phyloP scores from a whole-genome alignment of 2,888 invertebrate species.

The Pheosia tremula region DNA sequence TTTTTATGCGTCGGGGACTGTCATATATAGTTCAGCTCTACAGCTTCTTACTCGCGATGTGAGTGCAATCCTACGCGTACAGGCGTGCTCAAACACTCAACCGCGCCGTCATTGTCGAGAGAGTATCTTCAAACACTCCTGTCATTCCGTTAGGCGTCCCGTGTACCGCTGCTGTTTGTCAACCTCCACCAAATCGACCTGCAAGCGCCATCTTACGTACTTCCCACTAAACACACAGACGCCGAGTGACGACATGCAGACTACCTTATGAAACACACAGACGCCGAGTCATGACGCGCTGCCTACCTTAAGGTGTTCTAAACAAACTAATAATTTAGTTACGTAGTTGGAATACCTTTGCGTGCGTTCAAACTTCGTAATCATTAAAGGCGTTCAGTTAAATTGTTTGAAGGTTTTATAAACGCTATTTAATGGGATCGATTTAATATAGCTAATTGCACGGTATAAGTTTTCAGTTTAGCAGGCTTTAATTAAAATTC shows the following conservation, averaged over 20 bases:
- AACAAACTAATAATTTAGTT: slow-evolving; percentile 36
- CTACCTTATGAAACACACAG: slow-evolving; percentile 21
- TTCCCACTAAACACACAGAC: slow-evolving; percentile 36
- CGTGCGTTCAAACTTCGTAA: slow-evolving; percentile 40
- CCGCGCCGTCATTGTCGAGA: slow-evolving; percentile 56
- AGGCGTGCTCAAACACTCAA: slow-evolving; percentile 55
- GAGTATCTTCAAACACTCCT: slow-evolving; percentile 66
- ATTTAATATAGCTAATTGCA: slow-evolving; percentile 16
- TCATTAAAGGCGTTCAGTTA: slow-evolving; percentile 54
- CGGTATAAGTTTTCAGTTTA: not conserved
- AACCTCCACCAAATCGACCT: slow-evolving; percentile 61
- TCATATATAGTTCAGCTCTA: slow-evolving; percentile 24
- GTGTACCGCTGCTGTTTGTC: slow-evolving; percentile 62
- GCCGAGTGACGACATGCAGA: slow-evolving; percentile 36
- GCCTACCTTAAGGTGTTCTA: slow-evolving; percentile 36
- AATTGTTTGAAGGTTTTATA: slow-evolving; percentile 39
- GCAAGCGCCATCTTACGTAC: slow-evolving; percentile 51
- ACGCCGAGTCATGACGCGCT: slow-evolving; percentile 37
- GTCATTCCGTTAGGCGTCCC: slow-evolving; percentile 47
- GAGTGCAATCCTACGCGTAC: slow-evolving; percentile 48
- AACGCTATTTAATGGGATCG: slow-evolving; percentile 26
- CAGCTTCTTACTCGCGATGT: slow-evolving; percentile 54
- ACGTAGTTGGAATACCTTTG: slow-evolving; percentile 38
- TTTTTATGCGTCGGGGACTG: too few relatives aligned
- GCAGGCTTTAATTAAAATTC: slow-evolving; percentile 3